These are phyloP conservation scores for Alauda arvensis DNA, from an alignment of 2,797 vertebrate species.

Conservation along the genomic window DNA sequence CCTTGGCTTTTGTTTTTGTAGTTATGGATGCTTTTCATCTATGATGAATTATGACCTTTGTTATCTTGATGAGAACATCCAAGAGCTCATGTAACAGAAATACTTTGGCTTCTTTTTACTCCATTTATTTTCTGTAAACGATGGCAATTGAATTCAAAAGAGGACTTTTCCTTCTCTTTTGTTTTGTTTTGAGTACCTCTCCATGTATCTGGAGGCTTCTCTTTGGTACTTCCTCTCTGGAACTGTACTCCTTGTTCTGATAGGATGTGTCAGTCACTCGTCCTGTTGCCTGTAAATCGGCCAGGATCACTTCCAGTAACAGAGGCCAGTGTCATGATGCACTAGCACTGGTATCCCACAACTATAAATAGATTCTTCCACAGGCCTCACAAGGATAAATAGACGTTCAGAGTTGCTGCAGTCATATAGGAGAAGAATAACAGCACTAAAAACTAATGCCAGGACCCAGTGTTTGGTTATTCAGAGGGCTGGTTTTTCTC, in stretches of 20 bases:
- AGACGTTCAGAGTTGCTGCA: conserved; percentile 8
- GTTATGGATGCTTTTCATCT: background rate
- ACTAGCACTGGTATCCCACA: conserved; percentile 4
- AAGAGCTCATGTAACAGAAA: background rate
- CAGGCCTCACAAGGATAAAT: background rate
- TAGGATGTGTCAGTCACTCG: background rate
- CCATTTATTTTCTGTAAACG: background rate
- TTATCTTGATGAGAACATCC: background rate
- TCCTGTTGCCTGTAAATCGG: background rate
- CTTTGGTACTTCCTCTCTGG: background rate
- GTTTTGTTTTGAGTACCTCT: background rate
- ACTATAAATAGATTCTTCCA: conserved; percentile 52
- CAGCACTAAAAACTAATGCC: background rate
- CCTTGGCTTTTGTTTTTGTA: background rate
- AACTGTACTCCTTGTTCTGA: background rate
- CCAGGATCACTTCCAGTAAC: conserved; percentile 40
- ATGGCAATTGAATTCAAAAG: background rate
- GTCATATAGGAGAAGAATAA: background rate
- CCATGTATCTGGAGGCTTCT: background rate
- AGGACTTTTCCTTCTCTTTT: background rate
- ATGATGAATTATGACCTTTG: background rate
- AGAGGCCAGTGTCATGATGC: background rate
- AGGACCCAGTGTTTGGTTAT: conserved; percentile 5
- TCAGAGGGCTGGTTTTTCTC: conserved; percentile 21
- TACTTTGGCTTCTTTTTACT: background rate